Percentiles rank a stretch among this genome's conserved stretches.
Evolutionary conservation across 2,888 invertebrate species (phyloP).

Genomic region (Adelognathus sp.): DNA sequence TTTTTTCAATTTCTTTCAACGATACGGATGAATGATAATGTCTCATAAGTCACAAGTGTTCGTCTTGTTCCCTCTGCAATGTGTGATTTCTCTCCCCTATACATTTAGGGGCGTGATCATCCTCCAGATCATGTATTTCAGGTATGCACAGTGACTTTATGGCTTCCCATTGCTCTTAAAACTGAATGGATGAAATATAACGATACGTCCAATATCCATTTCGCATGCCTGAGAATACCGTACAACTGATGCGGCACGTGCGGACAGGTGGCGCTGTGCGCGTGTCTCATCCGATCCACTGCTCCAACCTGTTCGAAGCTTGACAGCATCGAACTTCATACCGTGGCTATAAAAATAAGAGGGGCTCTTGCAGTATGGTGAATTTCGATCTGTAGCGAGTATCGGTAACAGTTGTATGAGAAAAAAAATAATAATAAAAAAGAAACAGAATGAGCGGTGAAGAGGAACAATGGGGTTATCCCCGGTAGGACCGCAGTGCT

Average conservation of each 20-base stretch:
- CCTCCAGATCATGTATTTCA: not conserved
- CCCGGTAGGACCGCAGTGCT: no score
- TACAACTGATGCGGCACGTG: not conserved
- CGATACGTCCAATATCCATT: not conserved
- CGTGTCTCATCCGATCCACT: not conserved
- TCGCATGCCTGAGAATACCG: not conserved
- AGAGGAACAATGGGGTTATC: constrained; percentile 66
- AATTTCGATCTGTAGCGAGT: not conserved
- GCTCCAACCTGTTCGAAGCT: constrained; percentile 40
- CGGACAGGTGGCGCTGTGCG: not conserved
- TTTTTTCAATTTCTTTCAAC: not conserved
- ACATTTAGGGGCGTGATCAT: not conserved
- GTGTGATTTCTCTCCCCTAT: not conserved
- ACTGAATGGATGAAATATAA: not conserved
- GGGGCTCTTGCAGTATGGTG: constrained; percentile 59
- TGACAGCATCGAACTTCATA: constrained; percentile 66
- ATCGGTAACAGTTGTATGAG: no score
- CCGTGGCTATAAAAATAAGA: constrained; percentile 67
- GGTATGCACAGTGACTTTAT: not conserved
- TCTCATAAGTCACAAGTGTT: not conserved
- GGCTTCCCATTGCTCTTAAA: not conserved
- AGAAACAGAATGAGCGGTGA: constrained; percentile 22
- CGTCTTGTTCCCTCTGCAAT: not conserved
- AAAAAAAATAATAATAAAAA: constrained; percentile 53
- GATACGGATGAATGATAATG: not conserved